phyloP scores from a whole-genome alignment of 2,113 vertebrate species.

The Parus major region DNA sequence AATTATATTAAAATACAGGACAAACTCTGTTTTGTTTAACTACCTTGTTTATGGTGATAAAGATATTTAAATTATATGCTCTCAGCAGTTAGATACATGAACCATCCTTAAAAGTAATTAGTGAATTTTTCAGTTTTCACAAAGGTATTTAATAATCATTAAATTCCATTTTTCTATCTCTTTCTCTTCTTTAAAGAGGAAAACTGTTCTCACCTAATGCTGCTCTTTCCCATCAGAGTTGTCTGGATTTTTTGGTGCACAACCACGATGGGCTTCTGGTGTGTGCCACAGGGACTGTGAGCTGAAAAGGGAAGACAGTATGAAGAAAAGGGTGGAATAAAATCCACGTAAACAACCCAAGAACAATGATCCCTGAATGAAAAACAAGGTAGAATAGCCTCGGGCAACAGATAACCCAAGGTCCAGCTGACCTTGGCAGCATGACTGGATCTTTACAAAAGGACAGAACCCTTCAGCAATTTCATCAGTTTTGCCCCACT shows the following conservation, averaged over 20 bases:
- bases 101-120: neutral
- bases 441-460: neutral
- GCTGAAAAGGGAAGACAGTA: neutral
- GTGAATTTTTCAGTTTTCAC: neutral
- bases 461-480: neutral
- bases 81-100: neutral
- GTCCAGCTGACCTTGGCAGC: neutral
- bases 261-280: neutral
- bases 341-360: neutral
- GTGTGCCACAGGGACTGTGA: neutral
- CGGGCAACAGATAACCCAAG: neutral
- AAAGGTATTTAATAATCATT: neutral
- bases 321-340: neutral
- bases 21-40: neutral
- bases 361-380: constrained; percentile 15
- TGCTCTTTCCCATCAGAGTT: neutral
- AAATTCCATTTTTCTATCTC: neutral
- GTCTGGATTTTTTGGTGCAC: neutral
- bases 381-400: constrained; percentile 32
- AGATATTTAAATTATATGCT: neutral
- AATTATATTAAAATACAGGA: neutral
- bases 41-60: neutral
- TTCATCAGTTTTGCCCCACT: neutral
- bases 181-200: neutral
- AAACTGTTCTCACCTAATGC: neutral